Evolutionary conservation across 2,797 vertebrate genomes (phyloP).

Genomic region (Sparus aurata): DNA sequence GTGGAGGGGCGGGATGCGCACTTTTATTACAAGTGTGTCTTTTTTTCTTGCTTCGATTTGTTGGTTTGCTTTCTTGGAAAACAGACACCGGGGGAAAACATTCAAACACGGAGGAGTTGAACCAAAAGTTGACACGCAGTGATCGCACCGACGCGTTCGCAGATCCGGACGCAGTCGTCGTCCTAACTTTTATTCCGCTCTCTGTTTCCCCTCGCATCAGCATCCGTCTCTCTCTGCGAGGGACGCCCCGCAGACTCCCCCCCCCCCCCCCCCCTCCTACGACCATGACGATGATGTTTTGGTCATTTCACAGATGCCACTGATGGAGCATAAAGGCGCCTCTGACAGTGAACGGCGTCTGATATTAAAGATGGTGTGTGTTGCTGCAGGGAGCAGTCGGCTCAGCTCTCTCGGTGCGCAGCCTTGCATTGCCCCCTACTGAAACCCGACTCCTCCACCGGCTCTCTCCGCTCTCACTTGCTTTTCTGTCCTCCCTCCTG

Average conservation of each 20-base stretch:
- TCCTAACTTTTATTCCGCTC: too few species aligned
- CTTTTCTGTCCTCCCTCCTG: not conserved
- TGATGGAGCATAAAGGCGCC: slow-evolving; percentile 11
- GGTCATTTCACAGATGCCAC: slow-evolving; percentile 16
- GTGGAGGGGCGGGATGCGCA: not conserved
- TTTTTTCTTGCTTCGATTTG: not conserved
- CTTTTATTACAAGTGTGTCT: slow-evolving; percentile 28
- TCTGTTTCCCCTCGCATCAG: not conserved
- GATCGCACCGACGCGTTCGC: too few species aligned
- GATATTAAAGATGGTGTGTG: slow-evolving; percentile 49
- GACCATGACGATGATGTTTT: slow-evolving; percentile 7
- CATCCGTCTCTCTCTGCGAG: not conserved
- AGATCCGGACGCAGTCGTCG: too few species aligned
- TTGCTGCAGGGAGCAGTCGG: slow-evolving; percentile 48
- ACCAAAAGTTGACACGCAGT: too few species aligned
- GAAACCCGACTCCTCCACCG: slow-evolving; percentile 77
- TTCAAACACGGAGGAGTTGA: too few species aligned
- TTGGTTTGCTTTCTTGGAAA: not conserved
- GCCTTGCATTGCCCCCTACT: slow-evolving; percentile 87
- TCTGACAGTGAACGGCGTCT: not conserved
- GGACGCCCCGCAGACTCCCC: not conserved
- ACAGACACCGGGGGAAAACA: too few species aligned
- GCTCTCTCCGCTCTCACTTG: slow-evolving; percentile 18
- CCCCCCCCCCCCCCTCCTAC: not conserved
- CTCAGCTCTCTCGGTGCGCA: slow-evolving; percentile 66